A percentile compares a stretch with the other conserved stretches of the same genome.
Conservation (phyloP, 2,888 invertebrate genomes). For the Ornithoptera alexandrae region DNA sequence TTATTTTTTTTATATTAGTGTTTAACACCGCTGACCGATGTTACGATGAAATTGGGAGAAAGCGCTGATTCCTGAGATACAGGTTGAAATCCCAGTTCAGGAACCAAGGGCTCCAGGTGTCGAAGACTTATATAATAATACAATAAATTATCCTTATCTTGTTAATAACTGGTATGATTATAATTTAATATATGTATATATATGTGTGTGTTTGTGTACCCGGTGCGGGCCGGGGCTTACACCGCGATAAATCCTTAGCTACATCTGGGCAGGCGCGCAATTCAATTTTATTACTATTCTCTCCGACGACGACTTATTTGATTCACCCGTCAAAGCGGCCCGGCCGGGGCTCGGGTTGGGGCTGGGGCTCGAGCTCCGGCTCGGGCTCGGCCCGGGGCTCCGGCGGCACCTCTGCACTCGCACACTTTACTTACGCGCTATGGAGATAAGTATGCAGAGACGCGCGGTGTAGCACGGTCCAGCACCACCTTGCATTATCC, state of each 20-base stretch:
- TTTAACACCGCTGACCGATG: too few species aligned
- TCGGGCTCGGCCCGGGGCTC: too few species aligned
- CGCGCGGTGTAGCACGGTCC: slow-evolving; percentile 6
- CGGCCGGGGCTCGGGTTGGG: slow-evolving; percentile 45
- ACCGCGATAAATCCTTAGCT: slow-evolving; percentile 74
- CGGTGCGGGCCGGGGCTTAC: slow-evolving; percentile 44
- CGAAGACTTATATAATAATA: too few species aligned
- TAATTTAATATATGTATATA: too few species aligned
- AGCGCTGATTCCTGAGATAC: too few species aligned
- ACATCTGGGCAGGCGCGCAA: slow-evolving; percentile 75
- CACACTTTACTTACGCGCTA: slow-evolving; percentile 43
- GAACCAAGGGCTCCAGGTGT: too few species aligned
- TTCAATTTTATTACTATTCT: slow-evolving; percentile 80
- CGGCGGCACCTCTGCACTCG: too few species aligned
- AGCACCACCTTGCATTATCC: slow-evolving; percentile 5
- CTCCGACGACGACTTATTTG: slow-evolving; percentile 70
- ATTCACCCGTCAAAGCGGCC: slow-evolving; percentile 76
- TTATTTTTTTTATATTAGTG: too few species aligned
- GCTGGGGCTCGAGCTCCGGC: slow-evolving; percentile 42
- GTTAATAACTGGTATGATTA: too few species aligned
- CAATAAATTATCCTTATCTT: too few species aligned
- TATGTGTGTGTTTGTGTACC: slow-evolving; percentile 5
- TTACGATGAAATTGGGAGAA: too few species aligned
- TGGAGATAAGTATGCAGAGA: slow-evolving; percentile 16
- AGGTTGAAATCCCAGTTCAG: too few species aligned